Evolutionary conservation across 2,113 vertebrate species (phyloP).

Genomic region (Colinus virginianus): DNA sequence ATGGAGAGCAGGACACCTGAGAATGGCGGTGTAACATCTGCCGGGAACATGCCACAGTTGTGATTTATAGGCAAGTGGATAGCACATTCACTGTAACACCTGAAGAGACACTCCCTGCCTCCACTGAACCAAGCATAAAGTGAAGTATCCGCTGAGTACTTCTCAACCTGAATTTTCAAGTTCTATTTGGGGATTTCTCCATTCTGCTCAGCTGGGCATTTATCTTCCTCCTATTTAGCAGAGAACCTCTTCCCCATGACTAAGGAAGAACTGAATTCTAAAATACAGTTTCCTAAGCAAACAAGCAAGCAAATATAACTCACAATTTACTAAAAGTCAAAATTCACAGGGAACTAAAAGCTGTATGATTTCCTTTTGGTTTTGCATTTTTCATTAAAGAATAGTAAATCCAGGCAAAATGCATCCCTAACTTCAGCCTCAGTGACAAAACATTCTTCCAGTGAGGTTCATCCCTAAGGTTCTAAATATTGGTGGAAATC

Average conservation of each 20-base stretch:
- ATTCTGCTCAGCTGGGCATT: neutral
- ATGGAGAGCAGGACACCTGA: neutral
- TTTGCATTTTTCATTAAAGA: neutral
- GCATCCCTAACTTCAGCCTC: neutral
- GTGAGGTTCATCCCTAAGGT: neutral
- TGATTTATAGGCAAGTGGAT: neutral
- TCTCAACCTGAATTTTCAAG: neutral
- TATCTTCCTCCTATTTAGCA: neutral
- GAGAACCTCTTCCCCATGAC: neutral
- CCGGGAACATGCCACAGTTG: neutral
- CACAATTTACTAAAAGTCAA: neutral
- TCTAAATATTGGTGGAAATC: neutral
- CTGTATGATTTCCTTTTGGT: neutral
- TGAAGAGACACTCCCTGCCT: neutral
- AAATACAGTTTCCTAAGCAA: neutral
- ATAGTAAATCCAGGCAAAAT: neutral
- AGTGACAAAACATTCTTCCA: neutral
- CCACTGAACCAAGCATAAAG: neutral
- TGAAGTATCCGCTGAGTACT: neutral
- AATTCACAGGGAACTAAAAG: neutral
- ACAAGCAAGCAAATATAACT: neutral
- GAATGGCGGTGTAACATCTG: neutral
- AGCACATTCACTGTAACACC: neutral
- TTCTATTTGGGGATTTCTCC: neutral
- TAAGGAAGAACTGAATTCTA: neutral